These are phyloP conservation scores for Bradynema listronoti DNA, from an alignment of 1,140 invertebrate species.

Conservation along the genomic window DNA sequence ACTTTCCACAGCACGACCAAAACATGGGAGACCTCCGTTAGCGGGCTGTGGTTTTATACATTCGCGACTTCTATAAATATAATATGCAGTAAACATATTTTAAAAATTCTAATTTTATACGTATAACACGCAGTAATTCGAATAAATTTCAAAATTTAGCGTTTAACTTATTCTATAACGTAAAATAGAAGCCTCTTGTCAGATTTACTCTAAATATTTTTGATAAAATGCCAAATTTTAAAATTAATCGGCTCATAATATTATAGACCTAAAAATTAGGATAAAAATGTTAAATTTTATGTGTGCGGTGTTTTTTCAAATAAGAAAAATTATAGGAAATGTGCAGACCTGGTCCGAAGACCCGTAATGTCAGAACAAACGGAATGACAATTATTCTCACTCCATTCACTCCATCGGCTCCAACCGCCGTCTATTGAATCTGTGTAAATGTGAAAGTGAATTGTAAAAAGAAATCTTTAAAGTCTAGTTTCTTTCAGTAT, in stretches of 20 bases:
- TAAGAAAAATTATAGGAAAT: slow-evolving; percentile 13
- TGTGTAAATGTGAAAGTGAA: slow-evolving; percentile 6
- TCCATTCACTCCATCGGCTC: slow-evolving; percentile 41
- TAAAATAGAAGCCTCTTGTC: too few relatives aligned
- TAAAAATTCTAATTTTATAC: neutral
- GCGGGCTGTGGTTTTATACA: slow-evolving; percentile 8
- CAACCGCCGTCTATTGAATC: slow-evolving; percentile 43
- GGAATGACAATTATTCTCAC: slow-evolving; percentile 29
- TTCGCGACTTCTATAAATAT: slow-evolving; percentile 11
- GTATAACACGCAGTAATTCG: too few relatives aligned
- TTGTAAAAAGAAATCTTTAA: neutral
- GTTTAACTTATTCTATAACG: neutral
- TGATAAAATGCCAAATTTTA: neutral
- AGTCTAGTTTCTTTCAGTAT: neutral
- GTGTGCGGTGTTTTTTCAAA: neutral
- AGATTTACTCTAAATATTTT: too few relatives aligned
- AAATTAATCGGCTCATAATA: slow-evolving; percentile 1
- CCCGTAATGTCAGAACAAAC: slow-evolving; percentile 31
- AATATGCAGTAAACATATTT: slow-evolving; percentile 3
- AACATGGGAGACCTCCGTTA: slow-evolving; percentile 10
- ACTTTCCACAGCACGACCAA: slow-evolving; percentile 9
- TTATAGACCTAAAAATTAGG: too few relatives aligned
- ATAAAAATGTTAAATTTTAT: too few relatives aligned
- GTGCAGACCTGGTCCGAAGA: slow-evolving; percentile 37
- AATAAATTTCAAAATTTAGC: neutral